Percentiles rank a stretch among this genome's conserved stretches.
phyloP scores from a whole-genome alignment of 2,113 vertebrate species.

The Panthera leo region DNA sequence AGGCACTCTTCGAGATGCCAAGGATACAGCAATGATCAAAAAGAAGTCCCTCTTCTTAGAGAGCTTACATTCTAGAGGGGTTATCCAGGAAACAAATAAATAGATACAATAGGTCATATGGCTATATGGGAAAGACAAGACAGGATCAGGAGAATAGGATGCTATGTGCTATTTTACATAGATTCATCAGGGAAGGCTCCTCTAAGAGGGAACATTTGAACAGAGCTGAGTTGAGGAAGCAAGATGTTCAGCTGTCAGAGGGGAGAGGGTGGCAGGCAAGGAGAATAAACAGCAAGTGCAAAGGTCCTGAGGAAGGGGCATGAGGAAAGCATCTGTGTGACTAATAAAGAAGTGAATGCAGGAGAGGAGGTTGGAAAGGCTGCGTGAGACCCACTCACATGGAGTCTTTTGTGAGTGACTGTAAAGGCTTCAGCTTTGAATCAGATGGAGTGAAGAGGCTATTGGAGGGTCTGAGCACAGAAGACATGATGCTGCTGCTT shows the following conservation, averaged over 20 bases:
- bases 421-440: neutral
- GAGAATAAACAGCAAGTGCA: neutral
- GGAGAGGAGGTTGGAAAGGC: neutral
- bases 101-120: neutral
- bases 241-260: neutral
- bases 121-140: neutral
- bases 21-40: neutral
- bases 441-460: neutral
- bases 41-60: neutral
- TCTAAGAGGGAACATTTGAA: neutral
- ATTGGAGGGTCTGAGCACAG: neutral
- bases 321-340: rapidly evolving
- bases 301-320: neutral
- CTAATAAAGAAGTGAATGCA: neutral
- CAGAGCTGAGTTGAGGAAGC: neutral
- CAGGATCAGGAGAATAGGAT: neutral
- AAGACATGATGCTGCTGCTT: neutral
- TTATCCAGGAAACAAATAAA: neutral
- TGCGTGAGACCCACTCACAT: neutral
- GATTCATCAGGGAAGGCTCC: neutral
- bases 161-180: neutral
- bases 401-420: too few species aligned
- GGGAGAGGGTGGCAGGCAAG: neutral
- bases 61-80: neutral
- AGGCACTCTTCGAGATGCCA: neutral